phyloP scores from a whole-genome alignment of 2,888 invertebrate species.

The Siphlonurus alternatus region DNA sequence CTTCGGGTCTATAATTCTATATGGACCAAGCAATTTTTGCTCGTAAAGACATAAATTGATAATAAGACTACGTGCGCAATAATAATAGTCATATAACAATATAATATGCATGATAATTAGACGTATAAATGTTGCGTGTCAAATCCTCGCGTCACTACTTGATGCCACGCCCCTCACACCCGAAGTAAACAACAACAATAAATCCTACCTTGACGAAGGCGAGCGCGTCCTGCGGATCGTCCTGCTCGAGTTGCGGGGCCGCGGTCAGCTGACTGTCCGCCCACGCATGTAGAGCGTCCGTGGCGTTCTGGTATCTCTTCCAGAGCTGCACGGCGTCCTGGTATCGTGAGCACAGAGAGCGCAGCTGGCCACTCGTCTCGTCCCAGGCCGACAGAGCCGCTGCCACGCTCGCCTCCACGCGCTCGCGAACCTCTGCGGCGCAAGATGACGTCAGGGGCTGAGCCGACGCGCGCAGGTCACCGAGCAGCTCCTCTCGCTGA shows the following conservation, averaged over 20 bases:
- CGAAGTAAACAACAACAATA: slow-evolving; percentile 6
- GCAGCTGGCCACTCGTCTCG: slow-evolving; percentile 59
- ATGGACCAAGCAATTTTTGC: too few species aligned
- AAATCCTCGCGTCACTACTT: too few species aligned
- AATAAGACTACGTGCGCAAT: too few species aligned
- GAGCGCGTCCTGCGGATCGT: slow-evolving; percentile 44
- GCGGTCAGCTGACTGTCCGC: slow-evolving; percentile 58
- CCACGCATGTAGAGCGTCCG: slow-evolving; percentile 56
- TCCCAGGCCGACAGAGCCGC: slow-evolving; percentile 65
- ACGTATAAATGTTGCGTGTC: too few species aligned
- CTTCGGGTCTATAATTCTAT: too few species aligned
- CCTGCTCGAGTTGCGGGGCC: slow-evolving; percentile 15
- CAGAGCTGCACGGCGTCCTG: slow-evolving; percentile 67
- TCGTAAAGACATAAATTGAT: too few species aligned
- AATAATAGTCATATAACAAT: too few species aligned
- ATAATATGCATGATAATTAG: too few species aligned
- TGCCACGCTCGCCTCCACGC: slow-evolving; percentile 55
- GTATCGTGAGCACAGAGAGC: slow-evolving; percentile 58
- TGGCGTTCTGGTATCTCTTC: slow-evolving; percentile 63
- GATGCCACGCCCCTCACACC: too few species aligned
- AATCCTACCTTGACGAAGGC: slow-evolving; percentile 50
- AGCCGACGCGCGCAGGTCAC: slow-evolving; percentile 50
- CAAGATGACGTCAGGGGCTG: slow-evolving; percentile 52
- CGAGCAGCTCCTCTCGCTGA: slow-evolving; percentile 53
- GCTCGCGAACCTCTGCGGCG: slow-evolving; percentile 50